phyloP scores from a whole-genome alignment of 2,113 vertebrate species.

The Sula dactylatra region DNA sequence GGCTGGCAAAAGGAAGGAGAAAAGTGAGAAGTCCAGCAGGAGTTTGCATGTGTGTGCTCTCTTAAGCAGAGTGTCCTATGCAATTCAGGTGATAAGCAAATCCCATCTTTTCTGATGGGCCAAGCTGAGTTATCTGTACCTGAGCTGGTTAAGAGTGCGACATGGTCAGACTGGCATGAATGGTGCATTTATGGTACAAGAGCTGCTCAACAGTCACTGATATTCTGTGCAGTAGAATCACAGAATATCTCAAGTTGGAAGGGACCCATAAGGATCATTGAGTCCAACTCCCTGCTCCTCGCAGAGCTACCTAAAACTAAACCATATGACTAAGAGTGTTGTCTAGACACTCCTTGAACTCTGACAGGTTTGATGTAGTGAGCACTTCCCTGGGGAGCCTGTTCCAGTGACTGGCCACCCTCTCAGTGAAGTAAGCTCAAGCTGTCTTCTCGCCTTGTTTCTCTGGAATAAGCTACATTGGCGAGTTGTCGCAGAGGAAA shows the following conservation, averaged over 20 bases:
- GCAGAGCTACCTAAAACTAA: not conserved
- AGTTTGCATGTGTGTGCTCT: not conserved
- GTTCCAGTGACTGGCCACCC: not conserved
- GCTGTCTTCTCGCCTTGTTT: not conserved
- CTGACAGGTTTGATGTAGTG: not conserved
- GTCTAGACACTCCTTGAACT: not conserved
- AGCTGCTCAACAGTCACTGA: not conserved
- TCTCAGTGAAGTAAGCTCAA: not conserved
- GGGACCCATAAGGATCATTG: not conserved
- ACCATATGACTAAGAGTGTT: too few relatives aligned
- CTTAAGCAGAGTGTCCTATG: not conserved
- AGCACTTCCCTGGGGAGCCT: not conserved
- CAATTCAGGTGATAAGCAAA: not conserved
- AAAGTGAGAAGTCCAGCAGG: not conserved
- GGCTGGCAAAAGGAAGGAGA: not conserved
- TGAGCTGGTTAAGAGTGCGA: not conserved
- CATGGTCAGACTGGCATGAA: accelerated
- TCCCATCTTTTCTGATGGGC: not conserved
- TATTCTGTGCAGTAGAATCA: not conserved
- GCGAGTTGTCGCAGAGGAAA: not conserved
- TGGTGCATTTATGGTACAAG: not conserved
- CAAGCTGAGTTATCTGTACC: not conserved
- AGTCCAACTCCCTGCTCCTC: not conserved
- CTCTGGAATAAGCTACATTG: not conserved
- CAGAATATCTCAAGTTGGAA: not conserved